Evolutionary conservation across 2,888 invertebrate genomes (phyloP), one percentile per base, ranked within the genome.

Genomic region (Drosophila pseudotakahashii): DNA sequence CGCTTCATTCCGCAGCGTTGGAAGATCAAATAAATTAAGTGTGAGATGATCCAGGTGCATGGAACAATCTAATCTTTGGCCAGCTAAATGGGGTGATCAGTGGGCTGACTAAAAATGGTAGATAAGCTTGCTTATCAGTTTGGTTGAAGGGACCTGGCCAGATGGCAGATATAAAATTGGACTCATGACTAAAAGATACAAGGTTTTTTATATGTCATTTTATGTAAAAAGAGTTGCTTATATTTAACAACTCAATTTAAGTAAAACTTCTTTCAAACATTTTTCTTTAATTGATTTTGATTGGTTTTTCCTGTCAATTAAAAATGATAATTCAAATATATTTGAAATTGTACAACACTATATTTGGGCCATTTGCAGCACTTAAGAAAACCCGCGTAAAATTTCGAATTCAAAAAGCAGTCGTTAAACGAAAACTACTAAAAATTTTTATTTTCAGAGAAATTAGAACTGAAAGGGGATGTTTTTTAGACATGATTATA

Each of bases 1-100:
- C 36, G 53, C 57, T 66, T 62, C 71, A 70, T 37, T 39, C 19
- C 23, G 48, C 62, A 51, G 51, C 76, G 57, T 64, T 61, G 80
- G 53, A 45, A 67, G 58, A 78, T 78, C 67, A 70, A 81, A 87
- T 87, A 81, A 81, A 87, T 87, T 87, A 81, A 84, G 77, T 75
- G 81, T 74, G 60, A 74, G 62, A 60, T 62, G 57, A 62, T 37
- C 32, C 42, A 36, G 16, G 10, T 30, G 32, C 41, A 13, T 16
- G 14, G 32, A 14, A 34, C 34, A 39, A 69, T 68, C 55, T 62
- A 63, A 62, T 63, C 63, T 42, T 13, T 14, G 2, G 10, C 13
- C 11, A 6, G 10, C 11, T 3, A 4, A 44, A 7, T 14, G 45
- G 32, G n/a, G n/a, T 37, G 37, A 37, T 52, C 23, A 26, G 26